Evolutionary conservation across 2,113 vertebrate species (phyloP).

Genomic region (Lagopus muta): DNA sequence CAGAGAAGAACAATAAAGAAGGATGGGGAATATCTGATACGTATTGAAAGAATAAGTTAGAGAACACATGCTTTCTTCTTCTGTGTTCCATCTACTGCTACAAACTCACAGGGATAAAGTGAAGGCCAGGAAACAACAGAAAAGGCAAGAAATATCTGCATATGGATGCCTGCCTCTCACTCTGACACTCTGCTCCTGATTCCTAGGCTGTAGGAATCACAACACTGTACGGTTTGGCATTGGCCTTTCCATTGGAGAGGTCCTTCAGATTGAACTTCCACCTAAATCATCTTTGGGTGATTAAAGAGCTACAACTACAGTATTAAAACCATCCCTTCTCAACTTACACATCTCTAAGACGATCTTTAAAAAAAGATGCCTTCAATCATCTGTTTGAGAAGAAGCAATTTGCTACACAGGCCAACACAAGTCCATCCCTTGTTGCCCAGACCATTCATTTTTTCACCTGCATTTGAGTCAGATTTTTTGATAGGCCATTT

Average conservation of each 20-base stretch:
- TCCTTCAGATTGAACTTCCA: background rate
- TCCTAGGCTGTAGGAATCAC: background rate
- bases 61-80: background rate
- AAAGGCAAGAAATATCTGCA: background rate
- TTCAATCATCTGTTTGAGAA: background rate
- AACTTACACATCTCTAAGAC: background rate
- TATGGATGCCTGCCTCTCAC: fast-evolving
- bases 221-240: too few relatives aligned
- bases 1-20: background rate
- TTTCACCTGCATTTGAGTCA: background rate
- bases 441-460: background rate
- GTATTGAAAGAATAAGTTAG: background rate
- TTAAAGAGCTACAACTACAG: background rate
- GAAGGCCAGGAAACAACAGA: background rate
- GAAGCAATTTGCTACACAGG: background rate
- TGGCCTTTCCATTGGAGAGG: background rate
- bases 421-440: background rate
- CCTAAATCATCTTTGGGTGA: background rate
- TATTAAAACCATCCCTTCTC: background rate
- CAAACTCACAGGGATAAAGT: background rate
- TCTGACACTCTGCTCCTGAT: background rate
- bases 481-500: background rate
- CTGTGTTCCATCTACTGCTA: background rate
- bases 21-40: background rate
- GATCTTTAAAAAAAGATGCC: background rate